Base-by-base conservation (phyloP, 1,140 invertebrate genomes). In the Colletes gigas region DNA sequence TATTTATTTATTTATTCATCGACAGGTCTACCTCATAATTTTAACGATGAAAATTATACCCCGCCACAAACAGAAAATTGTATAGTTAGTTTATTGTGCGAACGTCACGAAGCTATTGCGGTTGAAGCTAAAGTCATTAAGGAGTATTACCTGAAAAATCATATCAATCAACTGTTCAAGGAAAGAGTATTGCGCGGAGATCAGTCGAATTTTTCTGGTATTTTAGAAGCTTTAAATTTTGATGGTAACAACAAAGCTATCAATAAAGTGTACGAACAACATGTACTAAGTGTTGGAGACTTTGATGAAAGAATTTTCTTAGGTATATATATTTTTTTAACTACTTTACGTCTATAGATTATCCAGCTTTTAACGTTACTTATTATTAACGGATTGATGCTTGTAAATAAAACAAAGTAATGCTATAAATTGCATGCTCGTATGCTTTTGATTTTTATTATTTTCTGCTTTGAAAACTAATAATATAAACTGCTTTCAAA, bases 301-400 rank as follows among this genome's bases (percentile, higher is more conserved):
- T 98, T 99, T 93, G 98, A 99, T 90, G 99, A 99, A 93, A 95
- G 98, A 90, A 98, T 99, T 90, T 98, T 99, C 94, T 94, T 97
- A 92, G 95, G 96, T 96, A 94, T 94, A 93, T 65, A 93, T 65
- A 65, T 62, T 84, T 79, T 21, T 44, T 79, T 75, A 62, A 63
- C 60, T 54, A 41, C 47, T 57, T 39, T 19, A 57, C 71, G 59
- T 52, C 8, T 63, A 63, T 12, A 14, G 39, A 30, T 55, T 54
- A 21, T 57, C 7, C 19, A 70, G 59, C 74, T 67, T 47, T n/a
- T 57, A 66, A 65, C 39, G 0, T 55, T 77, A 73, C 71, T 82
- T 79, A 75, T 1, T 15, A 75, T 17, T 68, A 39, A 60, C 50
- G 47, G 10, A 78, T 17, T 7, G 59, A 15, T 78, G 66, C 67